phyloP scores from a whole-genome alignment of 2,888 invertebrate genomes.

The Drosophila crucigera region DNA sequence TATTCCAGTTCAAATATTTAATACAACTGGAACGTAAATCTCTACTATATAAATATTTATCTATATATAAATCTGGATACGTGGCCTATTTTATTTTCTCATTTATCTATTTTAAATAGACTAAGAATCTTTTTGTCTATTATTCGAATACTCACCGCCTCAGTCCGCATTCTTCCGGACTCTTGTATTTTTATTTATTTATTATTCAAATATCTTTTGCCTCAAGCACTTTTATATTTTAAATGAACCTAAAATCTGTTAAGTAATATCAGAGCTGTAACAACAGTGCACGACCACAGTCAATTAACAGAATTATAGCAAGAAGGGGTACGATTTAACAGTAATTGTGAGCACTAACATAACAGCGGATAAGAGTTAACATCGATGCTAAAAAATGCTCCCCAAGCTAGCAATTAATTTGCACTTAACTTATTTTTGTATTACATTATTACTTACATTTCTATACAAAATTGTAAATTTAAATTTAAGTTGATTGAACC shows the following conservation, averaged over 20 bases:
- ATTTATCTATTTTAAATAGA: not conserved
- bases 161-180: not conserved
- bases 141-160: not conserved
- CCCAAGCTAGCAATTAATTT: not conserved
- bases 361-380: conserved; percentile 64
- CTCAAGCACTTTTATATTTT: not conserved
- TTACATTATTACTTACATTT: no score
- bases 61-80: not conserved
- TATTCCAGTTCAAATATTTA: no score
- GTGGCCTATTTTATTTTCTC: not conserved
- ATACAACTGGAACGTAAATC: no score
- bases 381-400: not conserved
- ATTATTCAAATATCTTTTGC: not conserved
- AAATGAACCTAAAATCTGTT: not conserved
- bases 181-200: not conserved
- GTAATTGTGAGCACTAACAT: not conserved
- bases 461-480: not conserved
- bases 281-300: conserved; percentile 5
- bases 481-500: not conserved
- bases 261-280: not conserved
- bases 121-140: not conserved
- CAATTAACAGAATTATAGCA: conserved; percentile 62
- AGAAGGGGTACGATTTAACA: conserved; percentile 41
- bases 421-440: no score
- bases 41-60: not conserved